A percentile compares a stretch with the other conserved stretches of the same genome.
Evolutionary conservation across 2,888 invertebrate species (phyloP).

Genomic region (Yponomeuta malinellus): DNA sequence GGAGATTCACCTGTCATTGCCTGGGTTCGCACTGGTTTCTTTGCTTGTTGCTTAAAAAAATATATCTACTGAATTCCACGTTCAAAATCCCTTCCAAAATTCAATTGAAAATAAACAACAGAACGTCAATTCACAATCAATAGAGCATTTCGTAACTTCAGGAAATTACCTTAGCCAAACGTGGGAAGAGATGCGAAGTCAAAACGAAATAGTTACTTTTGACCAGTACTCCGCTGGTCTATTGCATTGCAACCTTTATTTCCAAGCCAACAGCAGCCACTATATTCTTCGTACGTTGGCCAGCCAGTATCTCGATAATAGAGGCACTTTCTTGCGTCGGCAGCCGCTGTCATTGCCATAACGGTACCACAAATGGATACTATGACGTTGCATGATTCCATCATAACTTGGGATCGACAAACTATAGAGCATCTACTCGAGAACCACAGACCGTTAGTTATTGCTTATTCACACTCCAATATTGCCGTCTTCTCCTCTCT

Average conservation of each 20-base stretch:
- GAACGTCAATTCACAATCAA: neutral
- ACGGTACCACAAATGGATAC: slow-evolving; percentile 57
- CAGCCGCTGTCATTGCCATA: slow-evolving; percentile 50
- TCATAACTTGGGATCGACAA: slow-evolving; percentile 53
- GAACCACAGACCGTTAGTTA: neutral
- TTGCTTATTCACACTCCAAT: no score
- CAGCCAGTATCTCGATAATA: neutral
- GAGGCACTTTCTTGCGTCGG: slow-evolving; percentile 6
- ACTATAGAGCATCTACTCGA: neutral
- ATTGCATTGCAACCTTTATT: neutral
- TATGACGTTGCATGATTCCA: slow-evolving; percentile 65
- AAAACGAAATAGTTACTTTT: neutral
- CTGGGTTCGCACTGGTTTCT: neutral
- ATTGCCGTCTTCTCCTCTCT: no score
- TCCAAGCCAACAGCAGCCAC: neutral
- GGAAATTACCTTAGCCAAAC: neutral
- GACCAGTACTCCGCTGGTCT: neutral
- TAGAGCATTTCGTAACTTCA: neutral
- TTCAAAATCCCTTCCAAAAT: neutral
- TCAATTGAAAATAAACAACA: neutral
- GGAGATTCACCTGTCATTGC: neutral
- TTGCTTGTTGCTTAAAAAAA: neutral
- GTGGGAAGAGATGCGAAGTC: neutral
- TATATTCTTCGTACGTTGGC: neutral
- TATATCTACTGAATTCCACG: neutral